These are phyloP conservation scores for Crypturellus undulatus DNA, from an alignment of 2,113 vertebrate genomes.

Conservation along the genomic window DNA sequence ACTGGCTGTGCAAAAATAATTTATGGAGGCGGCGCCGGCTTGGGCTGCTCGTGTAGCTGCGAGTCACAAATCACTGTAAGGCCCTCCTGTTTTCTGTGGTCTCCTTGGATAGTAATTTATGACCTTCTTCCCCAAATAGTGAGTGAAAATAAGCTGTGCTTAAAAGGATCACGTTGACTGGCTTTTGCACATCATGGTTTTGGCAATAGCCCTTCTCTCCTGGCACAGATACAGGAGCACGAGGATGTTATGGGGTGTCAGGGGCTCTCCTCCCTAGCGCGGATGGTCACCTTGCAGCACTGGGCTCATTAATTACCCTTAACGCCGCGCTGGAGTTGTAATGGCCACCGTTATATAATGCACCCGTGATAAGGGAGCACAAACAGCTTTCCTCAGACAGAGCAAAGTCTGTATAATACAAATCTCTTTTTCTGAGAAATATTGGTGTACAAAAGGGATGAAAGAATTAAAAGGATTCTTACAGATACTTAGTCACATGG, in stretches of 20 bases:
- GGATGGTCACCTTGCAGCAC: conserved; percentile 8
- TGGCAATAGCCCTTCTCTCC: not conserved
- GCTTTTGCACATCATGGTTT: not conserved
- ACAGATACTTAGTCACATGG: not conserved
- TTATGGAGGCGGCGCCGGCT: not conserved
- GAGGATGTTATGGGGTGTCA: not conserved
- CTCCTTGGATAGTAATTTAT: conserved; percentile 19
- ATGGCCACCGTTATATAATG: not conserved
- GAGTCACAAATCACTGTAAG: not conserved
- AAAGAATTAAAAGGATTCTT: not conserved
- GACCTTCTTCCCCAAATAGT: not conserved
- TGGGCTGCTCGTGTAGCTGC: not conserved
- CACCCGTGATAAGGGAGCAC: not conserved
- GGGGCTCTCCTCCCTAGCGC: not conserved
- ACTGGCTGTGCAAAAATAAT: not conserved
- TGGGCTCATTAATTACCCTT: not conserved
- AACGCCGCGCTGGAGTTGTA: not conserved
- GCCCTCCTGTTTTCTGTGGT: not conserved
- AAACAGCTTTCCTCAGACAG: not conserved
- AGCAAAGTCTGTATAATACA: not conserved
- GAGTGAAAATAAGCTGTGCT: conserved; percentile 13
- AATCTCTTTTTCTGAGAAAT: not conserved
- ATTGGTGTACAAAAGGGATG: not conserved
- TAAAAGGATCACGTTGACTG: not conserved
- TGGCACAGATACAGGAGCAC: not conserved